Evolutionary conservation across 2,888 invertebrate species (phyloP), one percentile per base, ranked within the genome.

Genomic region (Siphonodentalium dalli): DNA sequence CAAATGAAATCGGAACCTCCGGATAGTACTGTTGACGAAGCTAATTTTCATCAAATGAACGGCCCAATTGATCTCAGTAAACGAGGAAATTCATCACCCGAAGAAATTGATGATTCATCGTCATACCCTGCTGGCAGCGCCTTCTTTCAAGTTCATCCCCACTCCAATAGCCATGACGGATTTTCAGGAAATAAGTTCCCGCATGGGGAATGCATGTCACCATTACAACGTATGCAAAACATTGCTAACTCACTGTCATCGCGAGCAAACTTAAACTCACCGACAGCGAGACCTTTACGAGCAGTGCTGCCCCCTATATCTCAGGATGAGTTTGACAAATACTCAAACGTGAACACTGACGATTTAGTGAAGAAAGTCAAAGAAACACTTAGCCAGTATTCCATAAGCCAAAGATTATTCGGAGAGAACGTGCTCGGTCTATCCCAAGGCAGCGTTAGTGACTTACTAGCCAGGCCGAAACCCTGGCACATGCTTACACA

Each of bases 401-500:
- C 83, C 23, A 84, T 99, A 77, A 97, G 97, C 73, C 99, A 99
- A 84, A 87, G 99, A 66, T 85, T 99, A 42, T 99, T 99, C 78
- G 99, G 99, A 8, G 99, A 99, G 82, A 93, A 92, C 1, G 97
- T 99, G n/a, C 86, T 99, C 54, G 82, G 82, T 4, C 65, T 82
- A 47, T 81, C 80, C 15, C 82, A 82, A 61, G 99, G 99, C 31
- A 95, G 95, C 4, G 99, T 99, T 1, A 97, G 96, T 40, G 99
- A 99, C 82, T 86, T 99, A 35, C 85, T 99, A 61, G 98, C 98
- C 23, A 85, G 99, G 45, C 99, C 99, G 29, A 99, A 99, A 81
- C 95, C 97, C 0, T 99, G 98, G 99, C 93, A 95, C 79, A 96
- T 97, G 95, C 86, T 99, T 43, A 99, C 99, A 13, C 96, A 96